These are phyloP conservation scores for Gastrophryne carolinensis DNA, from an alignment of 2,797 vertebrate genomes.

Conservation along the genomic window DNA sequence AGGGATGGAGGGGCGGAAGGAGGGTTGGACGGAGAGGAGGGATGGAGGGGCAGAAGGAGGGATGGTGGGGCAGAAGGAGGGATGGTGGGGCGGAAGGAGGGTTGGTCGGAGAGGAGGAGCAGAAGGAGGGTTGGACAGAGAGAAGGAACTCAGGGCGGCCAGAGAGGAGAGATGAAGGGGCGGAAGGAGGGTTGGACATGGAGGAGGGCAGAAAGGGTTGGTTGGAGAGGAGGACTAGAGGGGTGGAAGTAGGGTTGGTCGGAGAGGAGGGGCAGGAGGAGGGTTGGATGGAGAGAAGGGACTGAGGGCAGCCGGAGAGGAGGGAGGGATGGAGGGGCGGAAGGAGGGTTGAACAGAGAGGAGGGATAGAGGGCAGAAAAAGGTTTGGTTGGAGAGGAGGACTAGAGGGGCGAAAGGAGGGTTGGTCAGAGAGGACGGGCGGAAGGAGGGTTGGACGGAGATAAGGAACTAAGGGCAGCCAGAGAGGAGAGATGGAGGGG, in stretches of 20 bases:
- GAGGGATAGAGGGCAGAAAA: neutral
- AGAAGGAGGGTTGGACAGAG: neutral
- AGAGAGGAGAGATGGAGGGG: no score
- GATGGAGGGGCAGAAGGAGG: neutral
- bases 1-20: neutral
- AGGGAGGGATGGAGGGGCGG: neutral
- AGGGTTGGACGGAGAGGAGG: neutral
- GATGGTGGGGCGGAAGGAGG: no score
- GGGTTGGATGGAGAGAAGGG: neutral
- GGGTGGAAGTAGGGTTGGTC: neutral
- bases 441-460: neutral
- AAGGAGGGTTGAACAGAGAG: neutral
- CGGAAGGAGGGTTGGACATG: neutral
- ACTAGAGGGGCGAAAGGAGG: no score
- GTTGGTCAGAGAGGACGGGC: no score
- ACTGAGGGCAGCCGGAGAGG: neutral
- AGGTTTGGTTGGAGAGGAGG: no score
- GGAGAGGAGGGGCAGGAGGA: neutral
- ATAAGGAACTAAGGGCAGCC: neutral
- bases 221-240: neutral
- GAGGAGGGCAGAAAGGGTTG: neutral
- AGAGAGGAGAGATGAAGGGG: no score
- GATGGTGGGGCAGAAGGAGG: no score
- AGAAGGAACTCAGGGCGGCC: neutral
- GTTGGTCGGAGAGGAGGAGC: neutral